These are phyloP conservation scores for Troilus luridus DNA, from an alignment of 2,888 invertebrate species.

Conservation along the genomic window DNA sequence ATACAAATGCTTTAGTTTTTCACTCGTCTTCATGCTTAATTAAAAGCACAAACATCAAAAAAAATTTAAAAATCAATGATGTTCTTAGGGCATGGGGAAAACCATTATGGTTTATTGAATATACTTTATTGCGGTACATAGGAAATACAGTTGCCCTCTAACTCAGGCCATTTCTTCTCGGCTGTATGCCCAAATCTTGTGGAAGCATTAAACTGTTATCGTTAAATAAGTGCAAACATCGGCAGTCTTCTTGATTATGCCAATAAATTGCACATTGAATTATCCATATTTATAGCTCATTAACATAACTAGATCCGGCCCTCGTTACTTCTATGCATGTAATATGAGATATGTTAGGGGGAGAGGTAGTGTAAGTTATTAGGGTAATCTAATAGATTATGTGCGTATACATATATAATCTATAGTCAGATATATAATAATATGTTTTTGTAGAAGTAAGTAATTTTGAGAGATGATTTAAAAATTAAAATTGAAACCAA, in stretches of 20 bases:
- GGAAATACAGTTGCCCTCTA: not conserved
- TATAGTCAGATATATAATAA: not conserved
- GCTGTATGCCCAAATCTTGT: not conserved
- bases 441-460: not conserved
- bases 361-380: not conserved
- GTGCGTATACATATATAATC: not conserved
- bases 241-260: not conserved
- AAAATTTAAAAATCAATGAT: not conserved
- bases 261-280: not conserved
- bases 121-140: not conserved
- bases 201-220: not conserved
- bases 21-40: no score
- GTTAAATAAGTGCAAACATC: slow-evolving; percentile 22
- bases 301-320: not conserved
- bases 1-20: no score
- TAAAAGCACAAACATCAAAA: not conserved
- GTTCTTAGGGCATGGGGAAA: not conserved
- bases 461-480: no score
- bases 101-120: not conserved
- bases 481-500: no score
- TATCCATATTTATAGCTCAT: not conserved
- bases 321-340: not conserved
- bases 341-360: not conserved
- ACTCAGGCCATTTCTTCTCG: not conserved
- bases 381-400: not conserved